Evolutionary conservation across 1,140 invertebrate species (phyloP).

Genomic region (Dinoponera quadriceps): DNA sequence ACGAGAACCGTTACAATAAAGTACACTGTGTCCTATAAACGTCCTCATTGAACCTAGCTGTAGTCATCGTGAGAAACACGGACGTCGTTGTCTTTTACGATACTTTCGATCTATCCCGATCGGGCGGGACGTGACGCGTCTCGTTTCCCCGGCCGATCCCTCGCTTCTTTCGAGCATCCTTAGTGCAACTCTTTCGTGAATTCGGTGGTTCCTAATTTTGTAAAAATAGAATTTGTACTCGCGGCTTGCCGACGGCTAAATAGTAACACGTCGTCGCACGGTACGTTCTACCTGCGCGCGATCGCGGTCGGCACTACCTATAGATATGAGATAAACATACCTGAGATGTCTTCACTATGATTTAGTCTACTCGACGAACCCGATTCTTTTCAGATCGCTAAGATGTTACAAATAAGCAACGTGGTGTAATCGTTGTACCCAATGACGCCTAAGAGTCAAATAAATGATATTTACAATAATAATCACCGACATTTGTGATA

Average conservation of each 20-base stretch:
- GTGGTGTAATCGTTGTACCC: conserved; percentile 76
- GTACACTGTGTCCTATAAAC: conserved; percentile 33
- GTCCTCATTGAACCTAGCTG: conserved; percentile 49
- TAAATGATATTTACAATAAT: conserved; percentile 76
- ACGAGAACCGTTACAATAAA: conserved; percentile 64
- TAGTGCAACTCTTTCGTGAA: conserved; percentile 48
- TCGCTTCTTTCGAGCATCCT: conserved; percentile 62
- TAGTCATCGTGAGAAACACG: conserved; percentile 19
- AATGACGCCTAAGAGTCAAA: conserved; percentile 76
- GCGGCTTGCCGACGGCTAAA: conserved; percentile 45
- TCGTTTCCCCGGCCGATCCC: conserved; percentile 56
- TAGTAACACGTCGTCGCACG: conserved; percentile 22
- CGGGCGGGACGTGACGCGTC: conserved; percentile 3
- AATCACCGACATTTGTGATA: neutral
- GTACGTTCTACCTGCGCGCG: conserved; percentile 42
- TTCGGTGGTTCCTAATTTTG: conserved; percentile 74
- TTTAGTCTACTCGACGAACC: conserved; percentile 45
- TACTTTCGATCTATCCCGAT: conserved; percentile 47
- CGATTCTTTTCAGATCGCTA: conserved; percentile 68
- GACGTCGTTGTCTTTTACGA: conserved; percentile 51
- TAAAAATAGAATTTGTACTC: conserved; percentile 55
- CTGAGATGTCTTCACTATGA: conserved; percentile 51
- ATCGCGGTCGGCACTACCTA: conserved; percentile 52
- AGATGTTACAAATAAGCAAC: conserved; percentile 76
- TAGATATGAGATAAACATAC: conserved; percentile 67